Evolutionary conservation across 2,113 vertebrate species (phyloP).

Genomic region (Burhinus bistriatus): DNA sequence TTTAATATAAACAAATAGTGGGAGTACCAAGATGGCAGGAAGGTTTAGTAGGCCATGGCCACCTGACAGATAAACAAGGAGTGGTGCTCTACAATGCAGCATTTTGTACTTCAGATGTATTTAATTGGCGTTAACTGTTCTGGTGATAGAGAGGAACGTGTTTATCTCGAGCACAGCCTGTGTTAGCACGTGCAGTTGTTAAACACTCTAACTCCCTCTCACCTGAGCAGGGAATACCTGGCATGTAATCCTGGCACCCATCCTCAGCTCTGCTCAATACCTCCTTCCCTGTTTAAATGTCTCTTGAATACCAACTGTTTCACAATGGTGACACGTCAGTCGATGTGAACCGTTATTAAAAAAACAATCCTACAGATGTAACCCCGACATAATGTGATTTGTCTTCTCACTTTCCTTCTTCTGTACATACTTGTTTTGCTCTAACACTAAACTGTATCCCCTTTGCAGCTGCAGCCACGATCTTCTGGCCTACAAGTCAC

Average conservation of each 20-base stretch:
- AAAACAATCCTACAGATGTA: neutral
- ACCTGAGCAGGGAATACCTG: neutral
- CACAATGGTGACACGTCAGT: neutral
- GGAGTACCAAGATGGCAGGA: neutral
- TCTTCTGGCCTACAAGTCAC: neutral
- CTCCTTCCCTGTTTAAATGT: neutral
- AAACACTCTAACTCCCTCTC: neutral
- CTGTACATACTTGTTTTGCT: neutral
- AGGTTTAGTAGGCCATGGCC: neutral
- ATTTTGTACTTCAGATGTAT: neutral
- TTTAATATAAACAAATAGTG: neutral
- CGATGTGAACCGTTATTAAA: neutral
- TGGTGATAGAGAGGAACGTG: fast-evolving
- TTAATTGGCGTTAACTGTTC: neutral
- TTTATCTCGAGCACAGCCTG: neutral
- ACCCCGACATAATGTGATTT: neutral
- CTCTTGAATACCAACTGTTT: neutral
- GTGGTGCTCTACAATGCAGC: fast-evolving
- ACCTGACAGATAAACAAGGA: neutral
- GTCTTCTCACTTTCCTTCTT: neutral
- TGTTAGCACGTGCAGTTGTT: fast-evolving
- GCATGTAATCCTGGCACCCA: neutral
- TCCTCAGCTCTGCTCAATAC: neutral
- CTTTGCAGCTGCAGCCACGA: neutral
- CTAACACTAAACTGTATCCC: neutral